These are phyloP conservation scores for Myotis yumanensis DNA, from an alignment of 2,113 vertebrate genomes.

Conservation along the genomic window DNA sequence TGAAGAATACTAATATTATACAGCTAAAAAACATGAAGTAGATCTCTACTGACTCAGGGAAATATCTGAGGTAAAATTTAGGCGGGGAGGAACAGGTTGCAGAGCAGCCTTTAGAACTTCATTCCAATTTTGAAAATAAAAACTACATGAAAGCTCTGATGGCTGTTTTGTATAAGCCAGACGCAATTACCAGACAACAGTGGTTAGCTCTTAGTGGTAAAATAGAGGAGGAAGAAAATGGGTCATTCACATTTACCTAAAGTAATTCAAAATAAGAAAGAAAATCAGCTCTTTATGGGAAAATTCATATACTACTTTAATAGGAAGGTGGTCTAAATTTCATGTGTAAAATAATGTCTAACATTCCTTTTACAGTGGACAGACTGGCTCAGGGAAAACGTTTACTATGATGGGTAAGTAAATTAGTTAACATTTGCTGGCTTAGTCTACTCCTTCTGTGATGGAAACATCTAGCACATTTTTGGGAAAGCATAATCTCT, in stretches of 20 bases:
- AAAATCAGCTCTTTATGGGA: neutral
- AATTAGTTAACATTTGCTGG: neutral
- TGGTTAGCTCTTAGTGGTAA: neutral
- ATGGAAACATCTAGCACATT: neutral
- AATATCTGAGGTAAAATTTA: neutral
- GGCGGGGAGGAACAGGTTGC: neutral
- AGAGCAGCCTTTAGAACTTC: neutral
- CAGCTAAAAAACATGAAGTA: neutral
- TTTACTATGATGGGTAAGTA: constrained; percentile 98
- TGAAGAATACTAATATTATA: neutral
- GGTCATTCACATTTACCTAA: neutral
- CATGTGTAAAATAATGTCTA: constrained; percentile 35
- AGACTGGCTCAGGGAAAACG: constrained; percentile 97
- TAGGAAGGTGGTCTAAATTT: neutral
- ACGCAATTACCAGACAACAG: neutral
- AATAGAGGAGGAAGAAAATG: neutral
- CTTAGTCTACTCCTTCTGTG: neutral
- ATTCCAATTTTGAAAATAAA: neutral
- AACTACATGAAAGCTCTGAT: neutral
- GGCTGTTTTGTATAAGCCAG: neutral
- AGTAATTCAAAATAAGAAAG: neutral
- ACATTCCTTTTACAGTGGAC: constrained; percentile 87
- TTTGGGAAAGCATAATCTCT: neutral
- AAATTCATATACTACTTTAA: neutral
- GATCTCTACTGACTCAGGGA: neutral